Evolutionary conservation across 2,113 vertebrate species (phyloP).

Genomic region (Aptenodytes forsteri): DNA sequence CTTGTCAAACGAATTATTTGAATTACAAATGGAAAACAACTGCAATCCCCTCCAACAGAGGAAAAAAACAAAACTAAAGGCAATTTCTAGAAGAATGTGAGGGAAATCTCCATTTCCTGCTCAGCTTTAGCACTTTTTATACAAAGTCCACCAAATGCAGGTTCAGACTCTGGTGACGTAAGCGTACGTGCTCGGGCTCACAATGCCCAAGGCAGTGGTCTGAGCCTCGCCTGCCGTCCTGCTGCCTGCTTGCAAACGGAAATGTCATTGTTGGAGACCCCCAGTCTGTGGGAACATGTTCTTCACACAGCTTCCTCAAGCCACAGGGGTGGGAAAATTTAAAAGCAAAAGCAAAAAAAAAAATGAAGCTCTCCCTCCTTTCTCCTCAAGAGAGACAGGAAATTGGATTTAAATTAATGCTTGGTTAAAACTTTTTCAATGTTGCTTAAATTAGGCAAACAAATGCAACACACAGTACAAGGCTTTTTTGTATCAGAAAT

Average conservation of each 20-base stretch:
- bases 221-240: background rate
- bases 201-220: background rate
- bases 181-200: conserved; percentile 64
- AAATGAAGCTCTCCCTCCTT: background rate
- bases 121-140: background rate
- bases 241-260: conserved; percentile 1
- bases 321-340: conserved; percentile 6
- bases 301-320: conserved; percentile 48
- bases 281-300: conserved; percentile 43
- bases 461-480: background rate
- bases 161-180: background rate
- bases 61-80: background rate
- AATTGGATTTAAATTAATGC: conserved; percentile 47
- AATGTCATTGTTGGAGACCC: conserved; percentile 27
- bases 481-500: background rate
- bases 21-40: background rate
- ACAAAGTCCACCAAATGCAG: background rate
- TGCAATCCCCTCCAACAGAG: background rate
- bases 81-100: conserved; percentile 42
- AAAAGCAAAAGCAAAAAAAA: background rate
- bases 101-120: conserved; percentile 68
- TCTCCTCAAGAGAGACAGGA: conserved; percentile 35
- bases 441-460: background rate
- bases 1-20: background rate
- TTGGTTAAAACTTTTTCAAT: background rate